Conservation (phyloP, 2,888 invertebrate genomes). For the Pseudococcus viburni region DNA sequence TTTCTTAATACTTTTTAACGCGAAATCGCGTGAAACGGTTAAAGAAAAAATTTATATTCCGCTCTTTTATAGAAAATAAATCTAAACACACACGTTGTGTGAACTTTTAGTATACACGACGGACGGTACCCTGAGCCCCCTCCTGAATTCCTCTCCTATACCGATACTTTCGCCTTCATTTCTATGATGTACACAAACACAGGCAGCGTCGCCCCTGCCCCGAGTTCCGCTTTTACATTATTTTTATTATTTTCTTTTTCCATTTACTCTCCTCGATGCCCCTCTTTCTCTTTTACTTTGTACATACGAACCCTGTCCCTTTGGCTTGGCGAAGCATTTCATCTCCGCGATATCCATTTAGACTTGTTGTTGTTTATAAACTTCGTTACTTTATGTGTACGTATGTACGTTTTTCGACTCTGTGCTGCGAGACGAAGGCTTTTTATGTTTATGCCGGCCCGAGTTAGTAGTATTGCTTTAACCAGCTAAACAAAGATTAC, state of each 20-base stretch:
- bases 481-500: constrained; percentile 56
- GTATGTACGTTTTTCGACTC: neutral
- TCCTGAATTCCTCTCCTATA: neutral
- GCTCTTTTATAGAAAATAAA: constrained; percentile 55
- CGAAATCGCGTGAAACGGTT: constrained; percentile 20
- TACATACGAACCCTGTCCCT: neutral
- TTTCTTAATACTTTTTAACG: constrained; percentile 10
- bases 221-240: constrained; percentile 51
- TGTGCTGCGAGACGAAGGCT: neutral
- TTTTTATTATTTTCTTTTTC: constrained; percentile 54
- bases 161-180: constrained; percentile 7
- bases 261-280: neutral
- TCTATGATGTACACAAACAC: neutral
- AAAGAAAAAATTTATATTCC: constrained; percentile 54
- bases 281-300: neutral
- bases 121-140: neutral
- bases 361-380: constrained; percentile 51
- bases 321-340: constrained; percentile 23
- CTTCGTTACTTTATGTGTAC: constrained; percentile 50
- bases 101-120: neutral
- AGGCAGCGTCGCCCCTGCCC: neutral
- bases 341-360: constrained; percentile 31
- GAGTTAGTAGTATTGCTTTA: constrained; percentile 46
- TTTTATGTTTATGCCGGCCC: constrained; percentile 40
- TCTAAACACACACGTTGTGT: constrained; percentile 52